Base-by-base conservation (phyloP, 2,888 invertebrate genomes). In the Apantesis nais region DNA sequence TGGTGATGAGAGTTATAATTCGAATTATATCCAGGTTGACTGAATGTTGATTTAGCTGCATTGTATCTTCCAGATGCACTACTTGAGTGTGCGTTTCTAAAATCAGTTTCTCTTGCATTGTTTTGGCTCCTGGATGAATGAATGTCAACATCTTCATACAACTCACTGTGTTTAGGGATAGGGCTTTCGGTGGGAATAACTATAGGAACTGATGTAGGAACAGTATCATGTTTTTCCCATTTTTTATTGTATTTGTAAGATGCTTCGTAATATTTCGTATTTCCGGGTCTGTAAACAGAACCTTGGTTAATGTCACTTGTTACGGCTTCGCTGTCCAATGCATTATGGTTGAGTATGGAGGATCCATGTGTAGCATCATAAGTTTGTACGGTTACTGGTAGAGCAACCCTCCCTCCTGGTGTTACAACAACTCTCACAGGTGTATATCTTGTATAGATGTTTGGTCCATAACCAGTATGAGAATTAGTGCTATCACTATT, bases 221-320 rank as follows among this genome's bases (percentile, higher is more conserved):
- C 79, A 14, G 86, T 84, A 66, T 91, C 86, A 73, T 93, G 93
- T 78, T 92, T 93, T 83, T 95, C 94, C 95, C 94, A 95, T 87
- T 92, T 85, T 78, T 95, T 95, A 58, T 83, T 88, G 73, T 95
- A 95, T 68, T 86, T 92, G 74, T 93, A 94, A 29, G 93, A 89
- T 16, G 94, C 89, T 80, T 95, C 92, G 69, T 94, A 94, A 75
- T 89, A 88, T 79, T 91, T 94, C 22, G 83, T 83, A 39, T 83
- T 82, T 31, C 70, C 74, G 44, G 92, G 88, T 72, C 74, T 85
- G 60, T 82, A 77, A 41, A 79, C 71, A 34, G 78, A 75, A 66
- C 78, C 83, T 67, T 86, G 83, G 39, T 79, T 81, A 66, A 73
- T 79, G 48, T 78, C 85, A 68, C 78, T 83, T 61, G 90, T 67